Evolutionary conservation across 2,888 invertebrate genomes (phyloP).

Genomic region (Himalopsyche japonica): DNA sequence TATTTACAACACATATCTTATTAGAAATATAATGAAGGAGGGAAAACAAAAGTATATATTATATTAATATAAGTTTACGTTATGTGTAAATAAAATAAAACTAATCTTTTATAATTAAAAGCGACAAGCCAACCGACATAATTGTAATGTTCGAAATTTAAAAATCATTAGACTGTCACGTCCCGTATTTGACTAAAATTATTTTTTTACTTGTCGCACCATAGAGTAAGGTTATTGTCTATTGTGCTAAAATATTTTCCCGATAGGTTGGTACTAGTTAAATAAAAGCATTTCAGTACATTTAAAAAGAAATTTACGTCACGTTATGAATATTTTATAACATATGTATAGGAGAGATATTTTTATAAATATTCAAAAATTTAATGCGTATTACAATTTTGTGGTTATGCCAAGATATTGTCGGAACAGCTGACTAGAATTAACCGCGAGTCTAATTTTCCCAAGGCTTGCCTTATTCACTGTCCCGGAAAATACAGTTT

Average conservation of each 20-base stretch:
- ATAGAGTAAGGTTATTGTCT: background rate
- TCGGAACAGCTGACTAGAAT: background rate
- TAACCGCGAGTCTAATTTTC: background rate
- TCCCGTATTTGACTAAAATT: too few species aligned
- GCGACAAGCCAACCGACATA: too few species aligned
- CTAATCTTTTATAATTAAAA: too few species aligned
- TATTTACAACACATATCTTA: too few species aligned
- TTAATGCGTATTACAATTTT: background rate
- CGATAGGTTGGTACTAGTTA: background rate
- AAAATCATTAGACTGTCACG: too few species aligned
- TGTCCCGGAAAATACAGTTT: background rate
- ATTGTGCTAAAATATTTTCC: background rate
- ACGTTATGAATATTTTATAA: background rate
- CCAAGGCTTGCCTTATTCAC: background rate
- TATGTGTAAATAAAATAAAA: too few species aligned
- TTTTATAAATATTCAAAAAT: background rate
- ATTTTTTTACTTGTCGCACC: too few species aligned
- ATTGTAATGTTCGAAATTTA: too few species aligned
- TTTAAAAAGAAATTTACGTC: background rate
- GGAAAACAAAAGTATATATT: too few species aligned
- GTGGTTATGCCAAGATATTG: constrained; percentile 1
- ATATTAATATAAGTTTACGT: too few species aligned
- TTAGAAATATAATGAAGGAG: too few species aligned
- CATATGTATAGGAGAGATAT: background rate
- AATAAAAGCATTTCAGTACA: background rate